Conservation (phyloP, 2,888 invertebrate species). For the Spilarctia lutea region DNA sequence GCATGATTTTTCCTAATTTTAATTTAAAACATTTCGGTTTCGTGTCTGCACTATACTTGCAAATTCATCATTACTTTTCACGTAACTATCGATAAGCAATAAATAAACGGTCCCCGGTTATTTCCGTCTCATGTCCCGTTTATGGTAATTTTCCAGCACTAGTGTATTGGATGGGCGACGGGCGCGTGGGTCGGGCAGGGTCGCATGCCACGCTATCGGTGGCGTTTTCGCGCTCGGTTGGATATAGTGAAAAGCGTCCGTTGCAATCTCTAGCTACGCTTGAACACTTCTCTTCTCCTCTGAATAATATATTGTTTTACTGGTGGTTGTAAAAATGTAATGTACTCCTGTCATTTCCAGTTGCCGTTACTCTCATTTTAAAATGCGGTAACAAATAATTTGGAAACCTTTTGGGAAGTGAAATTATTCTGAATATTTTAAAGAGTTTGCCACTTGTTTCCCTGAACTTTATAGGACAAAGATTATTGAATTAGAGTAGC, state of each 20-base stretch:
- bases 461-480: slow-evolving; percentile 8
- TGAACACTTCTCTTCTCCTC: slow-evolving; percentile 67
- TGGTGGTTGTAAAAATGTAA: slow-evolving; percentile 36
- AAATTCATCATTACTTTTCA: neutral
- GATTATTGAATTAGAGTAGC: neutral
- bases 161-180: slow-evolving; percentile 29
- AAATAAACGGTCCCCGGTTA: neutral
- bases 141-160: slow-evolving; percentile 41
- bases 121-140: neutral
- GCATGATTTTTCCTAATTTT: neutral
- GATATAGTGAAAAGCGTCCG: slow-evolving; percentile 70
- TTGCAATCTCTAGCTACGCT: slow-evolving; percentile 71
- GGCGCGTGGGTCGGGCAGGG: slow-evolving; percentile 28
- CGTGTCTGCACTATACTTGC: neutral
- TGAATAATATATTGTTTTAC: slow-evolving; percentile 45
- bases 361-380: slow-evolving; percentile 22
- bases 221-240: slow-evolving; percentile 71
- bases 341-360: slow-evolving; percentile 6
- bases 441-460: slow-evolving; percentile 31
- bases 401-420: slow-evolving; percentile 33
- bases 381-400: slow-evolving; percentile 37
- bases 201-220: slow-evolving; percentile 44
- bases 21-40: neutral
- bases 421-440: slow-evolving; percentile 43
- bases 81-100: neutral